These are phyloP conservation scores for Ctenopoma kingsleyae DNA, from an alignment of 2,797 vertebrate genomes.

Conservation along the genomic window DNA sequence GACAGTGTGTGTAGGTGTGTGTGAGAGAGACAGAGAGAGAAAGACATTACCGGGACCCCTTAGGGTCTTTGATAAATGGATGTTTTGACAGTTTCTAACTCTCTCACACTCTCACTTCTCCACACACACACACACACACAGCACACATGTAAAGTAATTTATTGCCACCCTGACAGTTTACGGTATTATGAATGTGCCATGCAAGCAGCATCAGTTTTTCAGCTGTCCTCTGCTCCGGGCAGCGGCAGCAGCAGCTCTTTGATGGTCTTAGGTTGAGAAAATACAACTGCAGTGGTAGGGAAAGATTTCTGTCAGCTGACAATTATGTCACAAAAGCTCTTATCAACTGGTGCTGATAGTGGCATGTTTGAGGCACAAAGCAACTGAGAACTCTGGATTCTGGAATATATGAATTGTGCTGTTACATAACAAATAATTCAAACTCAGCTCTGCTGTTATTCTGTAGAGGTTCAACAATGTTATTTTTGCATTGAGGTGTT, in stretches of 20 bases:
- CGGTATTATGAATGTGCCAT: slow-evolving; percentile 50
- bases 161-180: slow-evolving; percentile 50
- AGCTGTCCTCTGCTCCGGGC: slow-evolving; percentile 34
- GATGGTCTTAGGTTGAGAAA: slow-evolving; percentile 47
- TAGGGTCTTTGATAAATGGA: slow-evolving; percentile 67
- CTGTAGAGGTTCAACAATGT: slow-evolving; percentile 10
- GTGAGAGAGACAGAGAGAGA: slow-evolving; percentile 2
- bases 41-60: slow-evolving; percentile 38
- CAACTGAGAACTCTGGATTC: slow-evolving; percentile 4
- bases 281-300: slow-evolving; percentile 26
- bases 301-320: slow-evolving; percentile 8
- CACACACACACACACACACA: slow-evolving; percentile 20
- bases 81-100: slow-evolving; percentile 61
- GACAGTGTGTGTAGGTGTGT: not conserved
- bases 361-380: slow-evolving; percentile 15
- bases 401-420: slow-evolving; percentile 10
- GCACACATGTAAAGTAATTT: slow-evolving; percentile 41
- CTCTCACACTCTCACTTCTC: slow-evolving; percentile 2
- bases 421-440: slow-evolving; percentile 36
- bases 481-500: slow-evolving; percentile 41
- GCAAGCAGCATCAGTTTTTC: slow-evolving; percentile 46
- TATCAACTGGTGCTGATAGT: slow-evolving; percentile 1
- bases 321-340: slow-evolving; percentile 21
- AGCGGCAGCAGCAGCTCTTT: slow-evolving; percentile 41
- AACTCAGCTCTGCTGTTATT: slow-evolving; percentile 5